Base-by-base conservation (phyloP, 2,888 invertebrate species). In the Cerastis rubricosa region DNA sequence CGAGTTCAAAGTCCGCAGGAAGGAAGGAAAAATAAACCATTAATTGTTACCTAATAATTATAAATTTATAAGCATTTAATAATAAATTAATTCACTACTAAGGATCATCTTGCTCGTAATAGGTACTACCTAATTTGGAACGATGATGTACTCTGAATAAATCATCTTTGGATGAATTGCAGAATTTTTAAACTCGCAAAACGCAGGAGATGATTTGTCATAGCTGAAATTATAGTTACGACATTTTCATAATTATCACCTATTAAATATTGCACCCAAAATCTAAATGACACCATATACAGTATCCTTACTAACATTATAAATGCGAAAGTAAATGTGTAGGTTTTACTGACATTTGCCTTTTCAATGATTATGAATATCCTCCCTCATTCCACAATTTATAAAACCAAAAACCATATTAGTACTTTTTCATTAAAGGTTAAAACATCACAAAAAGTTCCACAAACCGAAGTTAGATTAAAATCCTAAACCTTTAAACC, bases 401-500 rank as follows among this genome's bases (percentile, higher is more conserved):
- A 61, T 14, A 0, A 19, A 49, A 47, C 61, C 19, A 0, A 14
- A 35, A 22, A 17, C 1, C 14, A 17, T 22, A 14, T 9, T 22
- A 54, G 6, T 29, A 22, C 3, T 29, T 4, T 29, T 45, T 45
- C 3, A 29, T 1, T 59, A 49, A 35, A 70, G 11, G 2, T 61
- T n/a, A 47, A 73, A 57, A 25, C 3, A n/a, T 14, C 2, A 25
- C 19, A 17, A 25, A 35, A 29, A 59, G 12, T 29, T 22, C 51
- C 8, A 4, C 1, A 17, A 67, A 35, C 25, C 25, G 35, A 2
- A 17, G 19, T 65, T 40, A 35, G 8, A 17, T 54, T 54, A 70
- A n/a, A 74, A 66, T 54, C 61, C 9, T 40, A 71, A 66, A 49
- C 59, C 47, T 25, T 67, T 79, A 66, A 80, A 71, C 76, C 49